Percentiles rank a stretch among this genome's conserved stretches.
These are phyloP conservation scores for Acanthaster planci DNA, from an alignment of 35 echinoderm and acorn worm genomes.

Conservation along the genomic window DNA sequence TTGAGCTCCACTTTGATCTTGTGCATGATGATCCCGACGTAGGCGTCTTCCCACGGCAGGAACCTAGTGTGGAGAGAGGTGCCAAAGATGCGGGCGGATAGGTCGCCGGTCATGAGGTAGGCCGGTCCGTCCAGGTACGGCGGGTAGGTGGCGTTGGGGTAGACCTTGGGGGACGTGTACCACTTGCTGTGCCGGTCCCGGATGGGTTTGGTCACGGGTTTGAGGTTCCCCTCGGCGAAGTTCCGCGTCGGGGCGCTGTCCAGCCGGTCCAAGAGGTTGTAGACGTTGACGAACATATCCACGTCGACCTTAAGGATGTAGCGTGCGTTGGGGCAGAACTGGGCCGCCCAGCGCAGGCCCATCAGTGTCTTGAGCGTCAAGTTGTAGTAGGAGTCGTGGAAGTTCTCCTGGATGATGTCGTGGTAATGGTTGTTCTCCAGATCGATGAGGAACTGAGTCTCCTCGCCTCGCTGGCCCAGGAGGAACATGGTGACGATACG, in stretches of 20 bases:
- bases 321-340: slow-evolving; percentile 48
- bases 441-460: neutral
- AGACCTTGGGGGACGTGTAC: slow-evolving; percentile 49
- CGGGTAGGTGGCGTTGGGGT: slow-evolving; percentile 56
- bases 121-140: slow-evolving; percentile 61
- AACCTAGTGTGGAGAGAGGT: neutral
- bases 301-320: slow-evolving; percentile 78
- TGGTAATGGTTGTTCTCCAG: slow-evolving; percentile 40
- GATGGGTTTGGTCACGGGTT: slow-evolving; percentile 24
- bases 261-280: slow-evolving; percentile 35
- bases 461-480: neutral
- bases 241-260: neutral
- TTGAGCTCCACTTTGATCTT: slow-evolving; percentile 7
- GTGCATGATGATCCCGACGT: slow-evolving; percentile 43
- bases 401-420: slow-evolving; percentile 85
- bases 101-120: slow-evolving; percentile 76
- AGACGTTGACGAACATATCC: slow-evolving; percentile 61
- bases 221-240: slow-evolving; percentile 33
- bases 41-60: slow-evolving; percentile 43
- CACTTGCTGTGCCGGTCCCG: slow-evolving; percentile 57
- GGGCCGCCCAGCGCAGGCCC: slow-evolving; percentile 76
- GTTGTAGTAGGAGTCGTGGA: slow-evolving; percentile 76
- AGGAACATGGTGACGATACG: slow-evolving; percentile 28
- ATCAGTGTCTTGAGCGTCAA: slow-evolving; percentile 78
- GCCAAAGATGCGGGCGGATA: neutral